phyloP scores from a whole-genome alignment of 2,797 vertebrate species.

The Semaprochilodus insignis region DNA sequence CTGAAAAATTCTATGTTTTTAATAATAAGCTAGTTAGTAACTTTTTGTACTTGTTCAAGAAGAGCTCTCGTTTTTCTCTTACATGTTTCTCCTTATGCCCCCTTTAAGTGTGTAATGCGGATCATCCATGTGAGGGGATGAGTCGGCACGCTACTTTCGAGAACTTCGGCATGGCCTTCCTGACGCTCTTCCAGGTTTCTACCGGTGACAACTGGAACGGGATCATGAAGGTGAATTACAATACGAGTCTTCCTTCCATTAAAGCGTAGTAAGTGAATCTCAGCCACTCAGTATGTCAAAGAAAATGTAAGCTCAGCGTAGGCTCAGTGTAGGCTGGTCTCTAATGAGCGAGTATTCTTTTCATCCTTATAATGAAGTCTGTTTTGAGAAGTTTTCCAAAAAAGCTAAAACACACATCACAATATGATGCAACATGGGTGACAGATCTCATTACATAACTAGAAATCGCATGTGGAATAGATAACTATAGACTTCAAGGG shows the following conservation, averaged over 20 bases:
- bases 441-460: not conserved
- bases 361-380: not conserved
- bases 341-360: not conserved
- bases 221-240: slow-evolving; percentile 91
- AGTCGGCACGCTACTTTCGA: slow-evolving; percentile 96
- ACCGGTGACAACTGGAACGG: slow-evolving; percentile 98
- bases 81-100: not conserved
- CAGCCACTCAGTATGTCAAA: not conserved
- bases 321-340: not conserved
- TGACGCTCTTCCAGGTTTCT: slow-evolving; percentile 96
- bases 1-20: too few relatives aligned
- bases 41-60: not conserved
- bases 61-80: not conserved
- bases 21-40: too few relatives aligned
- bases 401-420: not conserved
- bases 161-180: slow-evolving; percentile 98
- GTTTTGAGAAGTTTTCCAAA: not conserved
- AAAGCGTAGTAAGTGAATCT: not conserved
- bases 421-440: not conserved
- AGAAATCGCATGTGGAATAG: not conserved
- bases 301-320: not conserved
- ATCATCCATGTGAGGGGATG: slow-evolving; percentile 96
- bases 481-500: not conserved
- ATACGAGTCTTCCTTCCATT: not conserved
- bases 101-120: slow-evolving; percentile 88